A percentile compares a stretch with the other conserved stretches of the same genome.
These are phyloP conservation scores for Drosophila nr. perissopoda DNA, from an alignment of 2,888 invertebrate genomes.

Conservation along the genomic window DNA sequence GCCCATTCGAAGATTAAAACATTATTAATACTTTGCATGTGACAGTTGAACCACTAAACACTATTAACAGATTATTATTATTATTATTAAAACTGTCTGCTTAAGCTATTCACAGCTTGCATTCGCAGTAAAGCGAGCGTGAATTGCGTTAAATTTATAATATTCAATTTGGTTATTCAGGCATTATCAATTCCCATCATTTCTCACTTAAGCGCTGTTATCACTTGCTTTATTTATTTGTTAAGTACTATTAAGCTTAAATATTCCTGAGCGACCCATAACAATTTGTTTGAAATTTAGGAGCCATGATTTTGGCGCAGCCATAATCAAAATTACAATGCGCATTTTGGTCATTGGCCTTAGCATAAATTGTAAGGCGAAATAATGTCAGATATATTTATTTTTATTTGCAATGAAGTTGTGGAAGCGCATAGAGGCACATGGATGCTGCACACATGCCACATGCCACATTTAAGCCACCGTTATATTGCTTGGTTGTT, in stretches of 20 bases:
- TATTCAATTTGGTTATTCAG: neutral
- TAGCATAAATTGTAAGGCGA: conserved; percentile 59
- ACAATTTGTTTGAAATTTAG: conserved; percentile 30
- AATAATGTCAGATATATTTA: conserved; percentile 61
- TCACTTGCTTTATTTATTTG: neutral
- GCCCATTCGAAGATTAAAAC: neutral
- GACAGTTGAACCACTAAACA: neutral
- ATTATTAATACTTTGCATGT: neutral
- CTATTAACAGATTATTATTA: too few relatives aligned
- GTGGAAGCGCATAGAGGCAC: conserved; percentile 25
- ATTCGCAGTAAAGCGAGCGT: neutral
- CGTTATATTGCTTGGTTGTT: conserved; percentile 41
- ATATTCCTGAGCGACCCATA: conserved; percentile 10
- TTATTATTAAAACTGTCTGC: too few relatives aligned
- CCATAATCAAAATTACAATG: conserved; percentile 41
- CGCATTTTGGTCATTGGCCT: conserved; percentile 59
- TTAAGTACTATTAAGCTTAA: neutral
- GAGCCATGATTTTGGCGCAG: conserved; percentile 5
- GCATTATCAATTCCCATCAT: neutral
- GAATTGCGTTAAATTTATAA: neutral
- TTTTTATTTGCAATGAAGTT: conserved; percentile 71
- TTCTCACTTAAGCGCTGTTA: neutral
- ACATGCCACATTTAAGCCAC: conserved; percentile 57
- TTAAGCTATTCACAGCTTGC: neutral
- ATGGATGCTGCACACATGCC: conserved; percentile 27